These are phyloP conservation scores for Malachius bipustulatus DNA, from an alignment of 2,888 invertebrate genomes.

Conservation along the genomic window DNA sequence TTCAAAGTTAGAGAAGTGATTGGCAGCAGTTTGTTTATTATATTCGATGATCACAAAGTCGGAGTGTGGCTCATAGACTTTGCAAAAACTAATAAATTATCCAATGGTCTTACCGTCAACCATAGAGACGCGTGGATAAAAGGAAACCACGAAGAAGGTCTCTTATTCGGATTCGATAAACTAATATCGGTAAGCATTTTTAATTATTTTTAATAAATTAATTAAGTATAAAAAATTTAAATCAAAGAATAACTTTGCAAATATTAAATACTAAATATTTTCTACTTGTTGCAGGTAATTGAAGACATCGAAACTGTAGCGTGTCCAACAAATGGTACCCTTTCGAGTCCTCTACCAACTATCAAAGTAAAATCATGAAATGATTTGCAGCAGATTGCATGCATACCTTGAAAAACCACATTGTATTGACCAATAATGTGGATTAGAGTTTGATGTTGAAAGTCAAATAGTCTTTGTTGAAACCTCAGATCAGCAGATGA, in stretches of 20 bases:
- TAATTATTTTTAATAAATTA: constrained; percentile 1
- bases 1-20: constrained; percentile 86
- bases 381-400: no score
- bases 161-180: constrained; percentile 84
- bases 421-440: no score
- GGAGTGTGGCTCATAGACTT: constrained; percentile 97
- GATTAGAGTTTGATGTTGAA: no score
- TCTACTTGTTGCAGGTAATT: constrained; percentile 25
- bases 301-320: constrained; percentile 23
- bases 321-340: no score
- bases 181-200: constrained; percentile 56
- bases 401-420: no score
- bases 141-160: constrained; percentile 96
- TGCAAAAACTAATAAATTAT: constrained; percentile 76
- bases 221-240: neutral
- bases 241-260: constrained; percentile 2
- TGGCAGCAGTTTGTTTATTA: constrained; percentile 86
- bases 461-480: no score
- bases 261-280: constrained; percentile 5
- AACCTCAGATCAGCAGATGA: no score
- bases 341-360: constrained; percentile 25
- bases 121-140: constrained; percentile 77
- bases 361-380: no score
- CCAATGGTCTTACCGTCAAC: constrained; percentile 54
- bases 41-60: constrained; percentile 77